Evolutionary conservation across 2,797 vertebrate genomes (phyloP).

Genomic region (Garrulus glandarius): DNA sequence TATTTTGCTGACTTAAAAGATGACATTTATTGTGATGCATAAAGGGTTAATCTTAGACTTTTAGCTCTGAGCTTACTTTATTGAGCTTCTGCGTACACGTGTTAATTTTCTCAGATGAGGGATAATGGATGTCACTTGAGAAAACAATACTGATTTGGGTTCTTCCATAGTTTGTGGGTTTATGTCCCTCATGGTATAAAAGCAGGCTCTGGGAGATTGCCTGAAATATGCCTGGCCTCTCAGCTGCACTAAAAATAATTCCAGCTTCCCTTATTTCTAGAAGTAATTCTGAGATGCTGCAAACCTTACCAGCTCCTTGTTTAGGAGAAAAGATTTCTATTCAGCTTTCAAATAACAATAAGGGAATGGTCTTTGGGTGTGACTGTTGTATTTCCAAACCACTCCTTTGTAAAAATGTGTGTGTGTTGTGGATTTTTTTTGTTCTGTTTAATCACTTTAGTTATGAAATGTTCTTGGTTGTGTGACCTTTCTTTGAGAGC

Average conservation of each 20-base stretch:
- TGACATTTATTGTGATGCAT: neutral
- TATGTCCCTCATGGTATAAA: conserved; percentile 59
- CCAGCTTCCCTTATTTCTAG: conserved; percentile 40
- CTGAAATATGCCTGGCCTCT: conserved; percentile 62
- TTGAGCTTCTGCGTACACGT: conserved; percentile 53
- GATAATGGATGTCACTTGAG: conserved; percentile 66
- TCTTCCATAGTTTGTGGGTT: conserved; percentile 65
- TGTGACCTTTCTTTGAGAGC: conserved; percentile 49
- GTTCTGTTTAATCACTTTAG: neutral
- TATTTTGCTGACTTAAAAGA: neutral
- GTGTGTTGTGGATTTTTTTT: neutral
- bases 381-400: neutral
- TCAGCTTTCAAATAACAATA: neutral
- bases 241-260: conserved; percentile 67
- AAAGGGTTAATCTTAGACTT: conserved; percentile 54
- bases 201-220: conserved; percentile 52
- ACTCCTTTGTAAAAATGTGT: neutral
- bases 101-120: conserved; percentile 68
- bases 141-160: conserved; percentile 65
- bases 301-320: conserved; percentile 18
- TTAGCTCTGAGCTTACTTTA: conserved; percentile 56
- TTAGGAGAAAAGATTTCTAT: conserved; percentile 12
- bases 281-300: conserved; percentile 28
- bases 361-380: neutral
- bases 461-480: neutral